Conservation (phyloP, 2,888 invertebrate species). For the Poecilus cupreus region DNA sequence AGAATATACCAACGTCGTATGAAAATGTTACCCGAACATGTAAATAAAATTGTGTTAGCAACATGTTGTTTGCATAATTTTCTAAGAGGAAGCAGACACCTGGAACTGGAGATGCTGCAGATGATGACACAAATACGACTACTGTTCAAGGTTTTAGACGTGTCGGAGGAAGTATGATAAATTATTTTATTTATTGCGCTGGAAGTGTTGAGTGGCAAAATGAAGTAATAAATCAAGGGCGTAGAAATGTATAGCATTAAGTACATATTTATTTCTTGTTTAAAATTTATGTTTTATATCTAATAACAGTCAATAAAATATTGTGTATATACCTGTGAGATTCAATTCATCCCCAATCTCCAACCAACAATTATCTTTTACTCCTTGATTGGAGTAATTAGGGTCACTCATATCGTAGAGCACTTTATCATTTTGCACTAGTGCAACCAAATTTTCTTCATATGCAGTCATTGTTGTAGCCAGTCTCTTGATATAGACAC, state of each 20-base stretch:
- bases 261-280: background rate
- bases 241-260: background rate
- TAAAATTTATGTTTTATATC: background rate
- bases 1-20: slow-evolving; percentile 55
- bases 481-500: too few relatives aligned
- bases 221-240: background rate
- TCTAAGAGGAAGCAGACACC: slow-evolving; percentile 38
- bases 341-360: background rate
- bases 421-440: too few relatives aligned
- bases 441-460: background rate
- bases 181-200: background rate
- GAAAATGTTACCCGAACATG: background rate
- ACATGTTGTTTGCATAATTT: slow-evolving; percentile 55
- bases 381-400: background rate
- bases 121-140: background rate
- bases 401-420: background rate
- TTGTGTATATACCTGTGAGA: background rate
- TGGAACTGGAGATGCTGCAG: background rate
- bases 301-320: background rate
- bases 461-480: background rate
- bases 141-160: background rate
- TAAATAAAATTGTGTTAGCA: background rate
- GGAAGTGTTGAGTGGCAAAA: background rate
- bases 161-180: background rate
- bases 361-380: background rate